phyloP scores from a whole-genome alignment of 2,113 vertebrate species.

The Crotalus helleri region DNA sequence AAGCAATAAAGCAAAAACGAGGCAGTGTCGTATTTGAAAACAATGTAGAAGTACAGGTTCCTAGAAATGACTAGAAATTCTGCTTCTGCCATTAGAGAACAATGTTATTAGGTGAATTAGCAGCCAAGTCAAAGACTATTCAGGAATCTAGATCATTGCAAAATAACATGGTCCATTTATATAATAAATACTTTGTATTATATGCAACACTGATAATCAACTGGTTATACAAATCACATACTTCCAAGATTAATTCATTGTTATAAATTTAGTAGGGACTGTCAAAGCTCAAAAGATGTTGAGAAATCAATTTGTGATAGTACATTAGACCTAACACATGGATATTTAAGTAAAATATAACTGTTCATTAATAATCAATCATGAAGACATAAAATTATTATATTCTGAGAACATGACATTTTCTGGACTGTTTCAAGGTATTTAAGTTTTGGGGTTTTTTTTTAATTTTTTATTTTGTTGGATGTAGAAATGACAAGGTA shows the following conservation, averaged over 20 bases:
- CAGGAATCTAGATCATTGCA: neutral
- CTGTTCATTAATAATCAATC: neutral
- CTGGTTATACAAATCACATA: accelerated
- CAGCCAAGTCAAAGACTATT: neutral
- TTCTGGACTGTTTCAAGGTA: neutral
- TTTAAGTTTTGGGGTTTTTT: neutral
- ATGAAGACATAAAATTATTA: neutral
- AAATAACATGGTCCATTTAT: neutral
- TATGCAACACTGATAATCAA: neutral
- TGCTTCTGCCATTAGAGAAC: neutral
- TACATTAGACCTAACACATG: neutral
- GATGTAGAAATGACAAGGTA: neutral
- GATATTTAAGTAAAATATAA: neutral
- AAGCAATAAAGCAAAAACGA: neutral
- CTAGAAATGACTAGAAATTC: neutral
- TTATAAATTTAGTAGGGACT: neutral
- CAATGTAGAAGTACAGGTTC: accelerated
- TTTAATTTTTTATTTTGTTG: neutral
- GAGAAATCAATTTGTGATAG: neutral
- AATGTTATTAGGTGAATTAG: neutral
- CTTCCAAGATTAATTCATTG: neutral
- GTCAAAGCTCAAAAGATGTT: neutral
- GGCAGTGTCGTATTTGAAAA: neutral
- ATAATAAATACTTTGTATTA: neutral
- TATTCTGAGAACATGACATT: neutral